phyloP scores from a whole-genome alignment of 2,888 invertebrate species.

The Chrysomela aeneicollis region DNA sequence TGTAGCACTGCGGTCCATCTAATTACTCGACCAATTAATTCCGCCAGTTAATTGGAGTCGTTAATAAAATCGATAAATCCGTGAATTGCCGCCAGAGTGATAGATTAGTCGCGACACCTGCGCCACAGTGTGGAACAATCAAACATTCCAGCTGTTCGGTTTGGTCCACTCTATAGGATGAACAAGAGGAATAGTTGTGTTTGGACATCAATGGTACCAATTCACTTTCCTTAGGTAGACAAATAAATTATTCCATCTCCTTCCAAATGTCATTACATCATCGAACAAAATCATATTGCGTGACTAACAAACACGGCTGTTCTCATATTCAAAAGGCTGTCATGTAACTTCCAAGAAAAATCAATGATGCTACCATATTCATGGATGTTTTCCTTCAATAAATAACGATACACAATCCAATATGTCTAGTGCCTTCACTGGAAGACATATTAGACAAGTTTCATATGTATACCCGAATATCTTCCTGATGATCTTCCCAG shows the following conservation, averaged over 20 bases:
- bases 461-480: too few species aligned
- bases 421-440: too few species aligned
- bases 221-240: not conserved
- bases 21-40: conserved; percentile 28
- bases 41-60: conserved; percentile 30
- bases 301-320: not conserved
- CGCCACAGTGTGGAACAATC: not conserved
- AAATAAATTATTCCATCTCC: not conserved
- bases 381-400: not conserved
- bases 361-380: not conserved
- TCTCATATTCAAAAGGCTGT: not conserved
- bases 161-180: too few species aligned
- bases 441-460: too few species aligned
- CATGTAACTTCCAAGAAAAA: not conserved
- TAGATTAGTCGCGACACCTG: not conserved
- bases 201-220: not conserved
- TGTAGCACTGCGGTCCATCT: conserved; percentile 18
- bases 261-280: not conserved
- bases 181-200: too few species aligned
- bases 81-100: conserved; percentile 1
- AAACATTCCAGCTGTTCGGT: not conserved
- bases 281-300: not conserved
- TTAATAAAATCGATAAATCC: conserved; percentile 34
- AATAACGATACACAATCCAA: not conserved
- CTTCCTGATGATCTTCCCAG: too few species aligned